Evolutionary conservation across 2,113 vertebrate species (phyloP).

Genomic region (Osmerus eperlanus): DNA sequence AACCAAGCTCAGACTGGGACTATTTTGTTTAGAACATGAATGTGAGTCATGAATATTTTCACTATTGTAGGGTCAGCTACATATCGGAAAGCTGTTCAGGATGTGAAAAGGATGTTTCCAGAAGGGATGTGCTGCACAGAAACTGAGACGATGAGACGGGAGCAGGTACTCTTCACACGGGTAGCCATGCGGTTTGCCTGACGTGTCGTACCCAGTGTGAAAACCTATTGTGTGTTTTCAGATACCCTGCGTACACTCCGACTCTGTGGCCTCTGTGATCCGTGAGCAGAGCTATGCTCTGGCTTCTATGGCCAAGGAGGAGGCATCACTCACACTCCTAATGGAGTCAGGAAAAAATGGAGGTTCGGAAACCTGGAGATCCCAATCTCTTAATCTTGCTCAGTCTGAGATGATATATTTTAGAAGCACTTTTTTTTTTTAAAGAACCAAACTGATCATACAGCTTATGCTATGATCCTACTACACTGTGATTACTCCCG

Average conservation of each 20-base stretch:
- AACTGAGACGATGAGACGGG: slow-evolving; percentile 45
- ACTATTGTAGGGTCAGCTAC: slow-evolving; percentile 64
- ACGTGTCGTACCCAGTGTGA: background rate
- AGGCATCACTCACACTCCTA: slow-evolving; percentile 4
- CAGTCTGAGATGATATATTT: background rate
- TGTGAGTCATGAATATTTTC: background rate
- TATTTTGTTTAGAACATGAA: background rate
- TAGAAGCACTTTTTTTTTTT: background rate
- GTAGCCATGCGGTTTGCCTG: background rate
- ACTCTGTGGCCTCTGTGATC: slow-evolving; percentile 33
- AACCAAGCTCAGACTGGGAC: background rate
- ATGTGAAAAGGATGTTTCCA: slow-evolving; percentile 70
- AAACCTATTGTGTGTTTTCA: slow-evolving; percentile 18
- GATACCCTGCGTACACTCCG: slow-evolving; percentile 40
- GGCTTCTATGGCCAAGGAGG: background rate
- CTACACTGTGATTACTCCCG: background rate
- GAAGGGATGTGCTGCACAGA: slow-evolving; percentile 64
- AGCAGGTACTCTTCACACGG: slow-evolving; percentile 56
- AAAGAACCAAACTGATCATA: background rate
- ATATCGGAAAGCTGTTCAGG: slow-evolving; percentile 58
- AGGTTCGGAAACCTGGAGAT: slow-evolving; percentile 20
- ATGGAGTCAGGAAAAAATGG: slow-evolving; percentile 10
- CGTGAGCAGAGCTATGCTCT: slow-evolving; percentile 23
- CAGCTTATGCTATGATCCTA: background rate
- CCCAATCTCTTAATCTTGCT: background rate